Conservation (phyloP, 2,797 vertebrate genomes). For the Carduelis carduelis region DNA sequence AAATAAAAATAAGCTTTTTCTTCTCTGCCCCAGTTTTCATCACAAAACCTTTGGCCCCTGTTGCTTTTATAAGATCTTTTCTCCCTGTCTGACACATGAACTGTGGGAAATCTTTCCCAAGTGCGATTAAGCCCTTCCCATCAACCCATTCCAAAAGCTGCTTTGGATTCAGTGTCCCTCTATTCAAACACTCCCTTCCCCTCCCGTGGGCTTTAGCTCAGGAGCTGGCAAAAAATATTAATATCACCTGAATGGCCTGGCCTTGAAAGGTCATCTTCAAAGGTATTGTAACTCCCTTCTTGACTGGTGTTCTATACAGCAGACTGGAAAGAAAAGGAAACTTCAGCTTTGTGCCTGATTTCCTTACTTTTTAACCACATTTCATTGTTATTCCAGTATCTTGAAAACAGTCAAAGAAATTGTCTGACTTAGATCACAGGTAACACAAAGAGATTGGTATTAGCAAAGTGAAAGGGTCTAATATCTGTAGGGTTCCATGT, state of each 20-base stretch:
- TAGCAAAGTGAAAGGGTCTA: background rate
- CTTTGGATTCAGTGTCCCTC: constrained; percentile 17
- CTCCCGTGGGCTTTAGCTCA: background rate
- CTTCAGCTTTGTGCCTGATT: constrained; percentile 16
- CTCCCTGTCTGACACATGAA: constrained; percentile 38
- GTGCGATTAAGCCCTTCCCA: constrained; percentile 6
- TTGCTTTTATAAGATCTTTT: constrained; percentile 45
- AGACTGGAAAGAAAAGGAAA: background rate
- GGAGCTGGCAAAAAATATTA: background rate
- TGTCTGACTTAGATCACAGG: constrained; percentile 1
- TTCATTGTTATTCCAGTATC: background rate
- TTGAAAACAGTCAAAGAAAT: constrained; percentile 16
- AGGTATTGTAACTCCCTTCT: background rate
- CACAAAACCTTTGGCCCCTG: constrained; percentile 52
- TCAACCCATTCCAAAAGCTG: constrained; percentile 16
- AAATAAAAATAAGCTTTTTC: constrained; percentile 65
- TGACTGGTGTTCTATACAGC: background rate
- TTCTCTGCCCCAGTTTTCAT: constrained; percentile 58
- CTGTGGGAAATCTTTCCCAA: constrained; percentile 50
- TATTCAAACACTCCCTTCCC: constrained; percentile 17
- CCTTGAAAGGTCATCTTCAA: constrained; percentile 21
- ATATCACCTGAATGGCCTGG: background rate
- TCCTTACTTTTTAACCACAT: background rate
- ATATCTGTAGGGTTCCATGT: constrained; percentile 10
- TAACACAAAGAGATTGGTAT: constrained; percentile 1